Evolutionary conservation across 53 echinoderm and acorn worm genomes (phyloP).

Genomic region (Hippasteria phrygiana): DNA sequence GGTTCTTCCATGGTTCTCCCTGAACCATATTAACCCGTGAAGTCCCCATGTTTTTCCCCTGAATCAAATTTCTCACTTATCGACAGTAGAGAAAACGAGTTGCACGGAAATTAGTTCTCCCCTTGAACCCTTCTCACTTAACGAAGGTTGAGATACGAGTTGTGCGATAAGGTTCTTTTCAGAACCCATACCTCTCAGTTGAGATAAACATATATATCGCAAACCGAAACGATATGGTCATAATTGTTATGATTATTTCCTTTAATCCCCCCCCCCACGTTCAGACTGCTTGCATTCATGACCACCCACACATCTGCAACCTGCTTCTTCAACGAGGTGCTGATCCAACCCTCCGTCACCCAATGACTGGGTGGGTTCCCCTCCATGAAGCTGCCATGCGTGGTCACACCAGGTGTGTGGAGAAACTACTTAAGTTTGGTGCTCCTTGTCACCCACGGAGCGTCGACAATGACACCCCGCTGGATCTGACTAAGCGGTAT

Average conservation of each 20-base stretch:
- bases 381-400: constrained; percentile 92
- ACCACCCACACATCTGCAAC: constrained; percentile 76
- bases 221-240: too few species aligned
- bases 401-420: constrained; percentile 84
- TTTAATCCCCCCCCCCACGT: neutral
- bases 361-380: constrained; percentile 97
- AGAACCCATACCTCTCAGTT: too few species aligned
- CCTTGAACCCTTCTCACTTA: too few species aligned
- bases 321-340: constrained; percentile 74
- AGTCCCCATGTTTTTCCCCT: too few species aligned
- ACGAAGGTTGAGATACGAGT: too few species aligned
- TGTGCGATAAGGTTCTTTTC: too few species aligned
- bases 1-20: too few species aligned
- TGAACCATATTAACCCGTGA: too few species aligned
- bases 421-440: constrained; percentile 72
- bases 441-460: constrained; percentile 93
- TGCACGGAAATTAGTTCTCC: too few species aligned
- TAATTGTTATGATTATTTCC: neutral
- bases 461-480: constrained; percentile 91
- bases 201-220: too few species aligned
- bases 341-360: constrained; percentile 96
- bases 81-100: too few species aligned
- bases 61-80: too few species aligned
- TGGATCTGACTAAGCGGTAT: constrained; percentile 86
- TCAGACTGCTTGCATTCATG: constrained; percentile 86